These are phyloP conservation scores for Neopipo cinnamomea DNA, from an alignment of 2,113 vertebrate species.

Conservation along the genomic window DNA sequence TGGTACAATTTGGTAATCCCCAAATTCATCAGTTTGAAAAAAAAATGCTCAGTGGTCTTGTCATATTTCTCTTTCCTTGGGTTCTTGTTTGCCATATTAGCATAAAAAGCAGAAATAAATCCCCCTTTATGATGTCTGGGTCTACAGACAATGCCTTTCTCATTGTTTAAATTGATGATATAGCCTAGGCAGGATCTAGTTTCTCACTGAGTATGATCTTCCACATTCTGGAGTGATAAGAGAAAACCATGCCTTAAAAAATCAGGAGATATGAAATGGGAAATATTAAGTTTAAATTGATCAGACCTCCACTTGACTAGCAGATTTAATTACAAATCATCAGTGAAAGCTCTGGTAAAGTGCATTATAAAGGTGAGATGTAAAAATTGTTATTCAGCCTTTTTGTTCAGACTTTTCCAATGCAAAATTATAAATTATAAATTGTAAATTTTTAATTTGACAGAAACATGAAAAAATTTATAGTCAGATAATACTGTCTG, in stretches of 20 bases:
- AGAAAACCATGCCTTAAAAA: background rate
- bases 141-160: background rate
- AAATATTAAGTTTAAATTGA: background rate
- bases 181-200: background rate
- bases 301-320: background rate
- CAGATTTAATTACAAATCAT: background rate
- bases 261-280: background rate
- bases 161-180: background rate
- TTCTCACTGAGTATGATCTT: background rate
- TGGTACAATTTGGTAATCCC: background rate
- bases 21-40: background rate
- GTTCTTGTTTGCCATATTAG: background rate
- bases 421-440: background rate
- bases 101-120: background rate
- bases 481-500: background rate
- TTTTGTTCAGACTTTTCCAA: background rate
- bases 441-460: background rate
- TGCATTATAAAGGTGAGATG: background rate
- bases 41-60: background rate
- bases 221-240: background rate
- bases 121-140: background rate
- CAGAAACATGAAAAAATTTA: background rate
- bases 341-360: background rate
- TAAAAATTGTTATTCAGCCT: background rate
- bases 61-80: background rate